phyloP scores from a whole-genome alignment of 2,888 invertebrate genomes.

The Ophonus ardosiacus region DNA sequence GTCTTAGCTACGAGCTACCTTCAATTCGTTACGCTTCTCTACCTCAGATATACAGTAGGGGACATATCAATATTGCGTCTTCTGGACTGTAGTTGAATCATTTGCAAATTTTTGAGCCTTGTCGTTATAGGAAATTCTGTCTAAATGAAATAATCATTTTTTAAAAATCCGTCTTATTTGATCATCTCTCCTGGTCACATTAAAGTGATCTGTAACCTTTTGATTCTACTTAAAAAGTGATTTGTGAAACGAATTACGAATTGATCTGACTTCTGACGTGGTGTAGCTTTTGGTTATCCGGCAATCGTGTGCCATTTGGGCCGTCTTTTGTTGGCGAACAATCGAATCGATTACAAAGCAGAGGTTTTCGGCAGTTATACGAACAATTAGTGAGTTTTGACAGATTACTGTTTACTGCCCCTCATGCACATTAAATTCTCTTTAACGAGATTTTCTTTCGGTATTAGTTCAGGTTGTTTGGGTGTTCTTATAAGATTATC shows the following conservation, averaged over 20 bases:
- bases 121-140: no score
- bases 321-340: conserved; percentile 27
- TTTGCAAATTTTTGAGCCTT: no score
- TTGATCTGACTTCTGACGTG: conserved; percentile 19
- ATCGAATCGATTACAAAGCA: conserved; percentile 35
- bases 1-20: no score
- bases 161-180: no score
- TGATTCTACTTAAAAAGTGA: conserved; percentile 6
- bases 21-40: no score
- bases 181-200: no score
- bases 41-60: no score
- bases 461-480: no score
- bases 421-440: background rate
- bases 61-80: no score
- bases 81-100: no score
- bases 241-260: conserved; percentile 25
- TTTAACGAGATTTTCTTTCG: background rate
- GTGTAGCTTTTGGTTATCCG: conserved; percentile 30
- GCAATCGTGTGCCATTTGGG: conserved; percentile 12
- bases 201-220: background rate
- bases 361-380: conserved; percentile 11
- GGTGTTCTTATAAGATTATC: no score
- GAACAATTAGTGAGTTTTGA: background rate
- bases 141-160: no score
- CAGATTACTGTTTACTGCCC: background rate